Base-by-base conservation (phyloP, 2,888 invertebrate species). In the Drosophila yooni region DNA sequence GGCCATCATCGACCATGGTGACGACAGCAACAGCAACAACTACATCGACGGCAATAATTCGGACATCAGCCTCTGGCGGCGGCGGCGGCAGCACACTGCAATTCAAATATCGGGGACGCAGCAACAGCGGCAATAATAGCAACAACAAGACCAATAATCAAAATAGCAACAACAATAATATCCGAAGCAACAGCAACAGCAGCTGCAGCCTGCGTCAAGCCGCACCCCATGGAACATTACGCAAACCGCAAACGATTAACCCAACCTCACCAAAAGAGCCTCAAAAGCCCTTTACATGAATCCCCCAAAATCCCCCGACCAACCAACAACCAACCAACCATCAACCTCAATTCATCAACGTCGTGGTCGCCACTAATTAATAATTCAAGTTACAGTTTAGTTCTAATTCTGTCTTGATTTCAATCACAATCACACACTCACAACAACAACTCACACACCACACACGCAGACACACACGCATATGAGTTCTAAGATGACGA, bases 401-500 rank as follows among this genome's bases (percentile, higher is more conserved):
- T 74, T 76, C 33, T 52, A 59, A 66, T 79, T 59, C 48, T 69
- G 61, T 74, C 68, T 68, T 50, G 56, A 68, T 77, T 78, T 56
- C 66, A 64, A 59, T 34, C 63, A 70, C 50, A 27, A 11, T 27
- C 54, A 13, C 27, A n/a, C 54, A 36, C 6, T 2, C n/a, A 33
- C 10, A 13, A 54, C 10, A 53, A 2, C 33, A 53, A 18, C 36
- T 36, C 27, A 8, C 13, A 33, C 33, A 33, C 36, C 33, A 33
- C 31, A 10, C 31, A 10, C 10, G 8, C 31, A 31, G 31, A 10
- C 36, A 11, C 31, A 54, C 54, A 38, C 27, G 56, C 38, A 38
- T 46, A 46, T 38, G 53, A 86, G 70, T 83, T 81, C 75, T 77
- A 75, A 88, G 70, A 75, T 85, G 85, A 90, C 89, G 72, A 88